Conservation (phyloP, 2,797 vertebrate genomes). For the Hephaestus fuliginosus region DNA sequence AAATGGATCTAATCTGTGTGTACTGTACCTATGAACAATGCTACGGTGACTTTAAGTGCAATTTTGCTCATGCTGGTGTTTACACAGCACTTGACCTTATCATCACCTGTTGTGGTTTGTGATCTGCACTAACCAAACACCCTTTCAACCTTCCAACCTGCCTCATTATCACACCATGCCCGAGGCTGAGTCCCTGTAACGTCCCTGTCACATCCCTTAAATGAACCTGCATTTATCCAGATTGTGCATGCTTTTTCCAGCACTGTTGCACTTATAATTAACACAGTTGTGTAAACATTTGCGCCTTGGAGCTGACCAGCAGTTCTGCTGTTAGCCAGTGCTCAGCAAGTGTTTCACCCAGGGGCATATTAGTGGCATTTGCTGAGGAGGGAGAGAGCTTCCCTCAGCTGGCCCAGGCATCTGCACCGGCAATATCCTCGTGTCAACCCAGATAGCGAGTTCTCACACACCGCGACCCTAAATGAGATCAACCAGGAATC, state of each 20-base stretch:
- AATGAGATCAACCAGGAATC: conserved; percentile 37
- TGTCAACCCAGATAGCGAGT: conserved; percentile 18
- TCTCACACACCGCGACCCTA: conserved; percentile 42
- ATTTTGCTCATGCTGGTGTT: conserved; percentile 11
- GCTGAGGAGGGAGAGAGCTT: background rate
- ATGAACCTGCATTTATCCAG: conserved; percentile 22
- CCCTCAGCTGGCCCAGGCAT: conserved; percentile 28
- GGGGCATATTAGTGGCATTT: conserved; percentile 14
- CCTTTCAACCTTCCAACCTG: background rate
- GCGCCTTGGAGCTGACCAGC: conserved; percentile 7
- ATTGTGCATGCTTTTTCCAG: background rate
- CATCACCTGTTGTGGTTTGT: conserved; percentile 26
- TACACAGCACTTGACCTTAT: conserved; percentile 1
- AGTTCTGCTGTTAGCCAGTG: background rate
- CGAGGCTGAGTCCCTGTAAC: background rate
- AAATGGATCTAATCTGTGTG: background rate
- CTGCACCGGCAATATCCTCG: conserved; percentile 10
- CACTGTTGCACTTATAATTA: conserved; percentile 7
- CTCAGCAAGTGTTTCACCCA: conserved; percentile 9
- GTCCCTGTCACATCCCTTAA: background rate
- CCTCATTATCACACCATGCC: conserved; percentile 25
- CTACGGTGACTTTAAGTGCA: background rate
- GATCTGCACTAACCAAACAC: conserved; percentile 13
- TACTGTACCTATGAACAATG: background rate
- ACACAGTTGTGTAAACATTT: conserved; percentile 6